Evolutionary conservation across 1,140 invertebrate genomes (phyloP).

Genomic region (Achatina immaculata): DNA sequence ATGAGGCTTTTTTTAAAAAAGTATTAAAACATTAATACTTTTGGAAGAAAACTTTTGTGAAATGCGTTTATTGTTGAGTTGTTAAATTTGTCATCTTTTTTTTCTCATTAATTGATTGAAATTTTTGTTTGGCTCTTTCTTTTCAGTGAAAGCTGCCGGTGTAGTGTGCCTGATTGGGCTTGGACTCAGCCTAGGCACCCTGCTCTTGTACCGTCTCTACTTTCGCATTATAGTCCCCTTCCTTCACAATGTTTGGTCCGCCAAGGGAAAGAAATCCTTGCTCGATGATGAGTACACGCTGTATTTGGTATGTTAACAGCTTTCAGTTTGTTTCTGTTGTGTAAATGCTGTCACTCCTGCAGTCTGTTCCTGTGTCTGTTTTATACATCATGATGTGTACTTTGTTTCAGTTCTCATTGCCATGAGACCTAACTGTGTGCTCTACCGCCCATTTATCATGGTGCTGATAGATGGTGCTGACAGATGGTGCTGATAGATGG

Average conservation of each 20-base stretch:
- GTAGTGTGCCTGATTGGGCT: conserved; percentile 58
- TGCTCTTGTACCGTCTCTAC: conserved; percentile 57
- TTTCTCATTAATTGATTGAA: background rate
- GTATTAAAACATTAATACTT: no score
- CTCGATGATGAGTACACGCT: conserved; percentile 44
- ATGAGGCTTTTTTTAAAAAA: no score
- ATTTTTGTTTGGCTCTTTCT: background rate
- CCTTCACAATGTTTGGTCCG: conserved; percentile 40
- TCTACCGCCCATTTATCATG: no score
- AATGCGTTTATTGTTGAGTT: no score
- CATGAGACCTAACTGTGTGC: no score
- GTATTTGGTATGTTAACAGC: conserved; percentile 41
- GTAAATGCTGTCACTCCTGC: no score
- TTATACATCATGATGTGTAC: no score
- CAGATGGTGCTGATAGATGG: no score
- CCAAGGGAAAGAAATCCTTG: conserved; percentile 31
- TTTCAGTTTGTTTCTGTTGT: background rate
- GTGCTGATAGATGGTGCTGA: no score
- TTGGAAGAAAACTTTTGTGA: no score
- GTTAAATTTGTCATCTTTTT: background rate
- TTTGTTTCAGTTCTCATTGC: no score
- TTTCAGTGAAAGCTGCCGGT: conserved; percentile 61
- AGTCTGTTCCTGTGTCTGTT: no score
- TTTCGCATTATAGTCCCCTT: conserved; percentile 50
- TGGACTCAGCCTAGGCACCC: conserved; percentile 59